phyloP scores from a whole-genome alignment of 92 coral and sea anemone species.

The Umimayanthus kanabou region DNA sequence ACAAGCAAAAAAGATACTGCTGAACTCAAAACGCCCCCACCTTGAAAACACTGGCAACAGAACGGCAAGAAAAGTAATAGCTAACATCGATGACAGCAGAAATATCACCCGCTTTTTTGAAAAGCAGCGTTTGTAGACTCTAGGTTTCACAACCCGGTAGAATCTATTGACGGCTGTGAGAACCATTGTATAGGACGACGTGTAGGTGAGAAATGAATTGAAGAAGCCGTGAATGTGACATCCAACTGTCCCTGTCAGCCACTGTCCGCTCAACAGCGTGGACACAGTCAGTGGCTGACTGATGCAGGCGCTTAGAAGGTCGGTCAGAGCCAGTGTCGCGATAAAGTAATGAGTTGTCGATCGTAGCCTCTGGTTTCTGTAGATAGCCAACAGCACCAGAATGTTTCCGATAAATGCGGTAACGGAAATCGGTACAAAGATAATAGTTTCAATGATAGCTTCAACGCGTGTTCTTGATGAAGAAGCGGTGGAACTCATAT shows the following conservation, averaged over 20 bases:
- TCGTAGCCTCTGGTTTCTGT: slow-evolving; percentile 30
- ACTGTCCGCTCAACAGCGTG: slow-evolving; percentile 16
- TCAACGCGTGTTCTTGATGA: background rate
- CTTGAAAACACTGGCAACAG: background rate
- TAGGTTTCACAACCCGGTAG: slow-evolving; percentile 19
- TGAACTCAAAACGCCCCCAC: slow-evolving; percentile 20
- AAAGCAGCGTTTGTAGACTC: slow-evolving; percentile 10
- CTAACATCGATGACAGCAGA: slow-evolving; percentile 10
- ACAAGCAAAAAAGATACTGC: slow-evolving; percentile 18
- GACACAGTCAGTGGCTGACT: slow-evolving; percentile 20
- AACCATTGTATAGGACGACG: slow-evolving; percentile 35
- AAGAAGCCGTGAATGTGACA: slow-evolving; percentile 32
- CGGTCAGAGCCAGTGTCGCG: slow-evolving; percentile 15
- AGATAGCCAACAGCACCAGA: slow-evolving; percentile 24
- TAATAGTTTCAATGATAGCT: background rate
- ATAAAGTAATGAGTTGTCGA: slow-evolving; percentile 34
- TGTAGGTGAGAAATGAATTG: slow-evolving; percentile 29
- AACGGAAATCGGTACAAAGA: slow-evolving; percentile 2
- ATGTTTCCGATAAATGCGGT: slow-evolving; percentile 20
- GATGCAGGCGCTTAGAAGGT: slow-evolving; percentile 27
- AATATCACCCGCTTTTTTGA: slow-evolving; percentile 13
- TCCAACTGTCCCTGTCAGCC: slow-evolving; percentile 6
- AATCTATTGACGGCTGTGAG: slow-evolving; percentile 27
- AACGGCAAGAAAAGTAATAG: background rate
- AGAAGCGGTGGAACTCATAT: background rate